These are phyloP conservation scores for Phasia obesa DNA, from an alignment of 2,888 invertebrate genomes.

Conservation along the genomic window DNA sequence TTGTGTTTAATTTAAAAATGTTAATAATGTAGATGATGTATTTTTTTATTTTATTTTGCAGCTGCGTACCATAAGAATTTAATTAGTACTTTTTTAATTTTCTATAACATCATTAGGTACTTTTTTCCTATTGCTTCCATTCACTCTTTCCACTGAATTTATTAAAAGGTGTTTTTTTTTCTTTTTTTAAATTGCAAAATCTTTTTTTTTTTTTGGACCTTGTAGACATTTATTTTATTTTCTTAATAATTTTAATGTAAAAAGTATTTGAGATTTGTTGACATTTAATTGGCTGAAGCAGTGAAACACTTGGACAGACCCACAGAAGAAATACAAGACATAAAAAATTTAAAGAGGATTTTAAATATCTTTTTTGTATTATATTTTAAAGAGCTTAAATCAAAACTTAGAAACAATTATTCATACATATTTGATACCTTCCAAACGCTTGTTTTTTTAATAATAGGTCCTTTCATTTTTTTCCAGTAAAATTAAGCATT, in stretches of 20 bases:
- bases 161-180: conserved; percentile 5
- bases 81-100: conserved; percentile 67
- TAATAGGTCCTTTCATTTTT: too few relatives aligned
- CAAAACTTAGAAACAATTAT: too few relatives aligned
- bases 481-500: too few relatives aligned
- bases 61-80: conserved; percentile 66
- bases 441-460: too few relatives aligned
- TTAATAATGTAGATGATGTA: conserved; percentile 48
- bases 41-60: conserved; percentile 49
- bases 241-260: conserved; percentile 31
- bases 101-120: conserved; percentile 32
- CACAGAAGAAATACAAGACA: not conserved
- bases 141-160: not conserved
- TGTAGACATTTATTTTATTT: conserved; percentile 35
- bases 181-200: conserved; percentile 1
- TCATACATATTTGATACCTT: too few relatives aligned
- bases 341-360: not conserved
- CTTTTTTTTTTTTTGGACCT: conserved; percentile 27
- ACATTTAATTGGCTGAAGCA: conserved; percentile 50
- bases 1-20: conserved; percentile 64
- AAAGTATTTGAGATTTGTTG: conserved; percentile 40
- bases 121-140: not conserved
- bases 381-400: too few relatives aligned
- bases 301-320: too few relatives aligned
- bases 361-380: too few relatives aligned